Evolutionary conservation across 2,113 vertebrate genomes (phyloP).

Genomic region (Thermophis baileyi): DNA sequence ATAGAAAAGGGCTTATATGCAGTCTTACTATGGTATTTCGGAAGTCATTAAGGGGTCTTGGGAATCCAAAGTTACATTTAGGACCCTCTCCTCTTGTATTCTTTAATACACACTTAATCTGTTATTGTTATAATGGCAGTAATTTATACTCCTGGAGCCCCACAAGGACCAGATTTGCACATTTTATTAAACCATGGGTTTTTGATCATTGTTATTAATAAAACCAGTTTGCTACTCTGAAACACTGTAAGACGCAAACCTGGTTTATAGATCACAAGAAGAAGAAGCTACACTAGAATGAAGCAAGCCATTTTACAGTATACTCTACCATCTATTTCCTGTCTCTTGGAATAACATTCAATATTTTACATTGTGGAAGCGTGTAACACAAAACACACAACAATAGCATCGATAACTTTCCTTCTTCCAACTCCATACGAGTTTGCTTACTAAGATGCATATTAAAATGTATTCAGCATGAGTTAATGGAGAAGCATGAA

Average conservation of each 20-base stretch:
- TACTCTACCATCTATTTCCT: background rate
- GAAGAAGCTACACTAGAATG: background rate
- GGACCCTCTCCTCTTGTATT: background rate
- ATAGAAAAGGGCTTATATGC: background rate
- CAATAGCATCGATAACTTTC: background rate
- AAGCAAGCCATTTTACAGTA: background rate
- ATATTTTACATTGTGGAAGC: background rate
- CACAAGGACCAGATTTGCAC: background rate
- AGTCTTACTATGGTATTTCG: background rate
- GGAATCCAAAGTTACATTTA: background rate
- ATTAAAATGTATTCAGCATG: background rate
- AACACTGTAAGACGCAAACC: background rate
- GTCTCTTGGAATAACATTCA: background rate
- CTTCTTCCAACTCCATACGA: background rate
- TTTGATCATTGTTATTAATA: background rate
- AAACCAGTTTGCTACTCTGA: background rate
- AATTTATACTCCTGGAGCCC: background rate
- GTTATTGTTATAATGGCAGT: background rate
- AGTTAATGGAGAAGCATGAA: background rate
- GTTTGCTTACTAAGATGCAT: background rate
- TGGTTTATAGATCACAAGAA: background rate
- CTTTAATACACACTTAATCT: background rate
- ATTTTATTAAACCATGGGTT: background rate
- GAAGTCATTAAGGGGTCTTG: background rate
- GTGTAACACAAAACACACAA: no score